phyloP scores from a whole-genome alignment of 2,113 vertebrate species.

The Isurus oxyrinchus region DNA sequence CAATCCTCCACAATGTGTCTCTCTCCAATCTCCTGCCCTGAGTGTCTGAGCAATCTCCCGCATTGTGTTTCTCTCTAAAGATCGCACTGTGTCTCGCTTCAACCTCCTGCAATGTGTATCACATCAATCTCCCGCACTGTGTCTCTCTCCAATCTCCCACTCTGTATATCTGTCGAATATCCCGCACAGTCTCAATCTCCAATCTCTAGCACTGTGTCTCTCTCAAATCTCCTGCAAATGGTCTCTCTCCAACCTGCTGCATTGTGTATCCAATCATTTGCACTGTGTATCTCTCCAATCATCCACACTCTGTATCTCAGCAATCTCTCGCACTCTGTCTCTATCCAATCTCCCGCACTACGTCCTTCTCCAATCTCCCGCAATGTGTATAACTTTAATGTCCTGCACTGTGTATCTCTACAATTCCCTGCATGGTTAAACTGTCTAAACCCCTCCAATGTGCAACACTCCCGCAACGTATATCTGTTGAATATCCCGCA shows the following conservation, averaged over 20 bases:
- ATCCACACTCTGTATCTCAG: not conserved
- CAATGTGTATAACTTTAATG: no score
- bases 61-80: not conserved
- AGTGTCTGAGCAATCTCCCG: no score
- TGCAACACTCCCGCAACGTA: not conserved
- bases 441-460: no score
- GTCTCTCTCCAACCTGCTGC: not conserved
- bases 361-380: no score
- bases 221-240: no score
- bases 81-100: not conserved
- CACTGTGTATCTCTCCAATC: not conserved
- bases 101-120: no score
- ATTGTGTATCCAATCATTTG: not conserved
- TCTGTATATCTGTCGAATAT: no score
- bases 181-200: no score
- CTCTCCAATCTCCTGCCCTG: no score
- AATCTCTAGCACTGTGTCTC: no score
- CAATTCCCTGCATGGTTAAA: no score
- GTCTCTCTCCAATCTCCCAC: no score
- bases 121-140: not conserved
- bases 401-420: not conserved
- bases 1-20: not conserved
- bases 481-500: not conserved
- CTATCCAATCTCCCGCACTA: not conserved
- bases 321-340: not conserved